Base-by-base conservation (phyloP, 1,140 invertebrate species). In the Bombus confusus region DNA sequence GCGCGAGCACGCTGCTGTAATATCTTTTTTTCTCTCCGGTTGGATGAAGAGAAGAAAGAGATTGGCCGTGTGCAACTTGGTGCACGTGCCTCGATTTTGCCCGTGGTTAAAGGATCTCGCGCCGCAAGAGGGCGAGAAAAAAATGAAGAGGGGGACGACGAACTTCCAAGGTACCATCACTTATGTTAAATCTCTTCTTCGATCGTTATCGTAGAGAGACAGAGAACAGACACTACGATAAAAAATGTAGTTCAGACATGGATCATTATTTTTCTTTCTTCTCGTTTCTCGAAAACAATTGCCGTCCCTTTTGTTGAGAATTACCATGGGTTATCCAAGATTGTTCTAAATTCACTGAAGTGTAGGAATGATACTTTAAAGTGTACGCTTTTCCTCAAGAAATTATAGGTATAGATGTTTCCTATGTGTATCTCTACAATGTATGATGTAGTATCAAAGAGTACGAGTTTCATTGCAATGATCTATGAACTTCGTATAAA, bases 71-170 rank as follows among this genome's bases (percentile, higher is more conserved):
- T 68, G 68, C 85, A 73, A 76, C 39, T 64, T 57, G 64, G 66
- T 84, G 81, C 89, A 90, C 89, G 89, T 91, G 88, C 88, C 86
- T 89, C 76, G 62, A 87, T 91, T 85, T 87, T 64, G 85, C 37
- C 52, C 52, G 80, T 87, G 78, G 86, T 77, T 82, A 89, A 69
- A 87, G 57, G 66, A 87, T 87, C 39, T 39, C 43, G 47, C 41
- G 41, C 43, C 22, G n/a, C 34, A 22, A 74, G 71, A 87, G 43
- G 41, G 86, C 68, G 68, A 85, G 81, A 85, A 88, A 87, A 80
- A 85, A 90, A 87, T 69, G 57, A 77, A 34, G 87, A 71, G 28
- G 22, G 77, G 75, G 28, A 59, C 22, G 74, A n/a, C n/a, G 10
- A 31, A 13, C 47, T 59, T 37, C 39, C 57, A 13, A 12, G 75